phyloP scores from a whole-genome alignment of 2,797 vertebrate species.

The Thalassophryne amazonica region DNA sequence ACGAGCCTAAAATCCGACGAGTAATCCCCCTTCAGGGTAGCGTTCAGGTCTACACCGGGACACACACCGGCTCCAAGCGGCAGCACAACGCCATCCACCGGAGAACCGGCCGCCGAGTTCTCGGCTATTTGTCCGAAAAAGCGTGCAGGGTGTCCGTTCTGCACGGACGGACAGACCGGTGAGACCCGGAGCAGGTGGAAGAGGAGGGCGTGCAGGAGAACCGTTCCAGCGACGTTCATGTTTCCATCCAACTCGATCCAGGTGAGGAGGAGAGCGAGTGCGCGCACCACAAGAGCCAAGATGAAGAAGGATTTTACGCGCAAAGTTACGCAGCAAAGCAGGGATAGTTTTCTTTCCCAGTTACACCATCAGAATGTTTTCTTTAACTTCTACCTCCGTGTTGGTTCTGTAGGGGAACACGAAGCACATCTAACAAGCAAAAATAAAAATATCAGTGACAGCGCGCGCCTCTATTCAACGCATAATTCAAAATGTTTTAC shows the following conservation, averaged over 20 bases:
- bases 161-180: conserved; percentile 30
- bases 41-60: conserved; percentile 17
- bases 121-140: conserved; percentile 63
- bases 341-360: background rate
- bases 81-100: conserved; percentile 57
- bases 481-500: conserved; percentile 10
- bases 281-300: background rate
- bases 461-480: background rate
- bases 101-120: conserved; percentile 65
- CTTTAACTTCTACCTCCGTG: background rate
- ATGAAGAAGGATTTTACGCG: background rate
- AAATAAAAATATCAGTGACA: background rate
- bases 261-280: conserved; percentile 9
- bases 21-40: conserved; percentile 56
- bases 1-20: conserved; percentile 65
- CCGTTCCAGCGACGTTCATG: conserved; percentile 63
- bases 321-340: no score
- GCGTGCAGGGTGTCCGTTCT: conserved; percentile 21
- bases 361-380: no score
- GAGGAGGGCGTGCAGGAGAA: conserved; percentile 7
- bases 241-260: conserved; percentile 54
- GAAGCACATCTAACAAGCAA: conserved; percentile 1
- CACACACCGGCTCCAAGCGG: conserved; percentile 42
- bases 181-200: conserved; percentile 19
- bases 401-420: background rate